These are phyloP conservation scores for Dendrolimus houi DNA, from an alignment of 2,888 invertebrate genomes.

Conservation along the genomic window DNA sequence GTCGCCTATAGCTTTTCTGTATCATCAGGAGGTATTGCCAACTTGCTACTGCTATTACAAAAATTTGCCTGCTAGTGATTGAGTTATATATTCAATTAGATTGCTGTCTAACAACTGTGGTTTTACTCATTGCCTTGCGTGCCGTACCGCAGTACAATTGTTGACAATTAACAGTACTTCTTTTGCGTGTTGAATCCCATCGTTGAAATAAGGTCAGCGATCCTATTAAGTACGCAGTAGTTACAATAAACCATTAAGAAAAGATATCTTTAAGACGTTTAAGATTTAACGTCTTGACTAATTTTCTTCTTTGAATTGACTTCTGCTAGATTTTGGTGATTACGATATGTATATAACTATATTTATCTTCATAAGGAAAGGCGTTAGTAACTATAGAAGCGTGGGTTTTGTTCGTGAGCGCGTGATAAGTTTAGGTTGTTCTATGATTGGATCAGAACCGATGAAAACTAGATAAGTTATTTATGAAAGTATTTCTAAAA, in stretches of 20 bases:
- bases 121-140: conserved; percentile 61
- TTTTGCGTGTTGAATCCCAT: conserved; percentile 63
- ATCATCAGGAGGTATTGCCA: too few species aligned
- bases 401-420: conserved; percentile 36
- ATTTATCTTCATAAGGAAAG: conserved; percentile 33
- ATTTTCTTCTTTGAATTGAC: too few species aligned
- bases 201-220: conserved; percentile 60
- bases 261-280: too few species aligned
- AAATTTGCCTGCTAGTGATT: not conserved
- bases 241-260: not conserved
- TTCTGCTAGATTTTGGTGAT: conserved; percentile 13
- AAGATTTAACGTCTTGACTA: too few species aligned
- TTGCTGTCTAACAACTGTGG: conserved; percentile 22
- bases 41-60: too few species aligned
- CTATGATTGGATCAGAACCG: not conserved
- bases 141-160: conserved; percentile 64
- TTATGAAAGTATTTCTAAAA: not conserved
- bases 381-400: conserved; percentile 33
- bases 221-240: conserved; percentile 22
- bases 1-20: too few species aligned
- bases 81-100: conserved; percentile 1
- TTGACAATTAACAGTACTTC: conserved; percentile 66
- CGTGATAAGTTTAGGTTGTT: conserved; percentile 31
- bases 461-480: conserved; percentile 6
- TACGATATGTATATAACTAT: conserved; percentile 41